Conservation (phyloP, 2,113 vertebrate species). For the Platysternon megacephalum region DNA sequence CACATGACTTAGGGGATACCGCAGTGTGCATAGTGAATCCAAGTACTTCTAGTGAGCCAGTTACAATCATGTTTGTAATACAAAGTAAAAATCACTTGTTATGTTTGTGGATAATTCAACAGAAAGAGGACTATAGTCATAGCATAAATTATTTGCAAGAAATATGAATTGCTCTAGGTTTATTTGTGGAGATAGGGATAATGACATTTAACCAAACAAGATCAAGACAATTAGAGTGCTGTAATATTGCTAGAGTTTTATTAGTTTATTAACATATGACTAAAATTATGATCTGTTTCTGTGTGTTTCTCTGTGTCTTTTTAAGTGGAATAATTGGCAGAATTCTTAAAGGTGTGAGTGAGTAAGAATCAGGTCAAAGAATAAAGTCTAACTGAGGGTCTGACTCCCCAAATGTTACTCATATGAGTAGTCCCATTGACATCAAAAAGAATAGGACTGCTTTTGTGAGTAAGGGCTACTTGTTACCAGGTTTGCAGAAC, state of each 20-base stretch:
- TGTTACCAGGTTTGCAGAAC: conserved; percentile 14
- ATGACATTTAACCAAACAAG: neutral
- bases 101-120: neutral
- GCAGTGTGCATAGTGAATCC: neutral
- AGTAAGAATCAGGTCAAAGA: conserved; percentile 29
- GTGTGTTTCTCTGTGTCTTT: neutral
- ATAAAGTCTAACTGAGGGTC: neutral
- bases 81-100: neutral
- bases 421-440: conserved; percentile 3
- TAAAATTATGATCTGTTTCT: conserved; percentile 12
- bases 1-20: neutral
- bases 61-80: neutral
- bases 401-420: neutral
- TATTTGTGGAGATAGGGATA: neutral
- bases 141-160: conserved; percentile 6
- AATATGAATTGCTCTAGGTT: neutral
- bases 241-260: conserved; percentile 13
- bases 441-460: conserved; percentile 7
- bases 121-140: neutral
- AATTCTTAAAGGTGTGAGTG: conserved; percentile 42
- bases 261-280: conserved; percentile 7
- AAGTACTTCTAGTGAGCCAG: neutral
- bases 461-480: conserved; percentile 18
- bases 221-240: neutral
- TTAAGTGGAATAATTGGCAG: conserved; percentile 27